These are phyloP conservation scores for Pangasianodon hypophthalmus DNA, from an alignment of 2,113 vertebrate genomes.

Conservation along the genomic window DNA sequence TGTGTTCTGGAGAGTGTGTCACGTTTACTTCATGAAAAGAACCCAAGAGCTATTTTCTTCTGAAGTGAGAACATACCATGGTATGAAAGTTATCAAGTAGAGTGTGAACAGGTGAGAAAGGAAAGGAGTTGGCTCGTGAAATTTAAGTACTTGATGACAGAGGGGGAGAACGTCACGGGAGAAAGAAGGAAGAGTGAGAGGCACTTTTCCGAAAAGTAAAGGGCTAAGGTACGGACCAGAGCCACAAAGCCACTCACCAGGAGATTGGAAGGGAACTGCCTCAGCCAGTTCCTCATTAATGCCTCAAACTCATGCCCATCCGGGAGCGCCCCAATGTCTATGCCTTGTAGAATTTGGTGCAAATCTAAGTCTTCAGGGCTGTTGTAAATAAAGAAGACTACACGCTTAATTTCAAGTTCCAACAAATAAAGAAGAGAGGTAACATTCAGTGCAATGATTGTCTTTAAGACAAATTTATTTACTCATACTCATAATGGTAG, in stretches of 20 bases:
- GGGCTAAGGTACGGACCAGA: constrained; percentile 71
- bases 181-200: constrained; percentile 54
- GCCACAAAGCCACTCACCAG: constrained; percentile 77
- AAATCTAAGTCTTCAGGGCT: constrained; percentile 90
- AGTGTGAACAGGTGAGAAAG: constrained; percentile 58
- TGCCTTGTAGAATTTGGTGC: constrained; percentile 88
- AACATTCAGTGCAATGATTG: constrained; percentile 96
- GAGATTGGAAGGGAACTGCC: constrained; percentile 76
- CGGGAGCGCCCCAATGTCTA: constrained; percentile 86
- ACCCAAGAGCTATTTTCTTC: constrained; percentile 20
- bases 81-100: constrained; percentile 25
- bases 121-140: constrained; percentile 60
- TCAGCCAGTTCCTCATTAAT: constrained; percentile 84
- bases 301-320: constrained; percentile 84
- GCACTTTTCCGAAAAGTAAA: constrained; percentile 62
- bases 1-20: constrained; percentile 10
- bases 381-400: constrained; percentile 95
- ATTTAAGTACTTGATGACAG: constrained; percentile 63
- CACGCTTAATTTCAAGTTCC: constrained; percentile 91
- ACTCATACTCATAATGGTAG: constrained; percentile 64
- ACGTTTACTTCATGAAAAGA: not conserved
- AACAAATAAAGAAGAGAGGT: constrained; percentile 85
- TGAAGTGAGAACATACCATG: constrained; percentile 24
- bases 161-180: constrained; percentile 59
- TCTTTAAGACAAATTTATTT: constrained; percentile 89